Percentiles rank a stretch among this genome's conserved stretches.
Conservation (phyloP, 2,797 vertebrate species). For the Acrossocheilus fasciatus region DNA sequence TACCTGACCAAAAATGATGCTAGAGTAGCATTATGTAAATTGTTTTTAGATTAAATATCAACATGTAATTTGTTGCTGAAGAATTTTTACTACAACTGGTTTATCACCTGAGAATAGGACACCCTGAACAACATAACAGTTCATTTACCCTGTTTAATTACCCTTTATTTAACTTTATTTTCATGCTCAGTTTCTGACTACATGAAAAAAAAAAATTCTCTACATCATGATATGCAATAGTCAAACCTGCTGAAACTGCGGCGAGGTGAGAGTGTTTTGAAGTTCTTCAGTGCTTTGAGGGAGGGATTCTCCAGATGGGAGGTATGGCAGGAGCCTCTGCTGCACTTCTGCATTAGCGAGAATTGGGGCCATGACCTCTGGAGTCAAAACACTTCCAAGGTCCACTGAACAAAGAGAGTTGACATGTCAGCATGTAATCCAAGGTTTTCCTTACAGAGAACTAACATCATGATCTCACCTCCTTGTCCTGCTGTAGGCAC, state of each 20-base stretch:
- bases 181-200: not conserved
- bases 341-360: conserved; percentile 91
- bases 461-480: conserved; percentile 72
- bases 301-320: conserved; percentile 91
- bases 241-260: conserved; percentile 92
- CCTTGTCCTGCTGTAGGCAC: conserved; percentile 75
- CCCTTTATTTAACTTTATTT: not conserved
- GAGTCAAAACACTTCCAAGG: conserved; percentile 91
- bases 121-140: not conserved
- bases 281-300: conserved; percentile 91
- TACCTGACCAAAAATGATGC: not conserved
- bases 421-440: not conserved
- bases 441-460: not conserved
- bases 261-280: conserved; percentile 91
- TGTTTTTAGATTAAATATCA: not conserved
- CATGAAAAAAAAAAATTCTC: not conserved
- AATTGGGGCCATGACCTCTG: conserved; percentile 97
- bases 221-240: not conserved
- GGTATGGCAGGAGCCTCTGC: conserved; percentile 84
- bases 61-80: not conserved
- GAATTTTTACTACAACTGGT: not conserved
- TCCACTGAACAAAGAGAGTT: conserved; percentile 79
- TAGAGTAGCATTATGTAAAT: not conserved
- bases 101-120: not conserved
- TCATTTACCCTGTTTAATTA: not conserved